Conservation (phyloP, 2,888 invertebrate species). For the Tachystola acroxantha region DNA sequence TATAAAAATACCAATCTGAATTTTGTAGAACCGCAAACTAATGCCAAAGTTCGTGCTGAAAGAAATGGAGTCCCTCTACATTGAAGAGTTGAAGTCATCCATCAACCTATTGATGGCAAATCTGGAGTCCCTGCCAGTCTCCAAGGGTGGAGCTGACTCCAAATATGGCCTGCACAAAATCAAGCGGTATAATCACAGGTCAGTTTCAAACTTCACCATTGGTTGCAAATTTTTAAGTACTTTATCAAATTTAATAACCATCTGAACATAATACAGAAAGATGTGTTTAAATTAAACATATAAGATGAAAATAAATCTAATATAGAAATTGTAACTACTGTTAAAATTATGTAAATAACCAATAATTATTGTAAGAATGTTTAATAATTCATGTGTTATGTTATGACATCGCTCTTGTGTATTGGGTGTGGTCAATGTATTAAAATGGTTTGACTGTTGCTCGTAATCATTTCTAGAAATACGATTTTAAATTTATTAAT, state of each 20-base stretch:
- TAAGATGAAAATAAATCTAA: too few species aligned
- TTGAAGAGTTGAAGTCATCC: constrained; percentile 98
- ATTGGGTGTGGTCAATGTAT: constrained; percentile 25
- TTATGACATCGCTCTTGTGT: too few species aligned
- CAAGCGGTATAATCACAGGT: constrained; percentile 99
- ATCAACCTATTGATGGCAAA: constrained; percentile 99
- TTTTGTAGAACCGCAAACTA: constrained; percentile 88
- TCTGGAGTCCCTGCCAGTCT: constrained; percentile 98
- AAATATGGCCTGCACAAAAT: constrained; percentile 98
- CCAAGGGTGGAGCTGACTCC: constrained; percentile 97
- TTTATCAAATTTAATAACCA: too few species aligned
- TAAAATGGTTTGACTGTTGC: constrained; percentile 13
- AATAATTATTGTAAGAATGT: too few species aligned
- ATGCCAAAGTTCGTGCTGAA: constrained; percentile 99
- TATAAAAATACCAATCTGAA: neutral
- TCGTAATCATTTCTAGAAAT: neutral
- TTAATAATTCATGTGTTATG: too few species aligned
- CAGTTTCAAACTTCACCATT: constrained; percentile 63
- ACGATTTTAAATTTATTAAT: constrained; percentile 2
- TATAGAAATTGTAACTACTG: too few species aligned
- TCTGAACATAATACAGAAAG: too few species aligned
- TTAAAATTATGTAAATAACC: too few species aligned
- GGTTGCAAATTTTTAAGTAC: too few species aligned
- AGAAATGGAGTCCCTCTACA: constrained; percentile 99
- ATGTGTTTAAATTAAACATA: too few species aligned